Percentiles rank a stretch among this genome's conserved stretches.
Evolutionary conservation across 2,797 vertebrate genomes (phyloP).

Genomic region (Mormyrops attenuatus): DNA sequence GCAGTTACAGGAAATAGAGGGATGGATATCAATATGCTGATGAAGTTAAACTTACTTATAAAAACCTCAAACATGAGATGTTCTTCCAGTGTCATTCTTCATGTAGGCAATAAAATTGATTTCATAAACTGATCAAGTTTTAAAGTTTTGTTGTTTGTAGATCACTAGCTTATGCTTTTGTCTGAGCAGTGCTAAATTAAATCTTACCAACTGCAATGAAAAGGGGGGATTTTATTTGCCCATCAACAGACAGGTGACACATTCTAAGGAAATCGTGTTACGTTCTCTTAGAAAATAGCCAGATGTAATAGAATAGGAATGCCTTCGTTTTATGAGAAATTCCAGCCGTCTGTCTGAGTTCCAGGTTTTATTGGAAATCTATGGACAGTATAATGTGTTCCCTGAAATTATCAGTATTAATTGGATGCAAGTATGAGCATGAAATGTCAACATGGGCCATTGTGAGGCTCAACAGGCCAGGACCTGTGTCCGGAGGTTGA

Average conservation of each 20-base stretch:
- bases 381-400: not conserved
- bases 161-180: not conserved
- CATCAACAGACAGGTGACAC: not conserved
- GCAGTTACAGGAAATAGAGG: not conserved
- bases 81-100: not conserved
- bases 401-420: not conserved
- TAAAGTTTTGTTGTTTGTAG: not conserved
- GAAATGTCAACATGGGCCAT: not conserved
- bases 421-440: not conserved
- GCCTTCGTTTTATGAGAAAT: not conserved
- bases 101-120: not conserved
- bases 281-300: not conserved
- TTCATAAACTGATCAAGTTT: not conserved
- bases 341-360: not conserved
- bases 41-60: not conserved
- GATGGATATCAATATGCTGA: not conserved
- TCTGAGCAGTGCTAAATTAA: not conserved
- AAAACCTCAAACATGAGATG: not conserved
- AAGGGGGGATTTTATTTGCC: not conserved
- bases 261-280: not conserved
- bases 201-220: conserved; percentile 5
- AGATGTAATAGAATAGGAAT: not conserved
- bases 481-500: not conserved
- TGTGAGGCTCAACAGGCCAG: not conserved
- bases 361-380: not conserved